phyloP scores from a whole-genome alignment of 2,113 vertebrate genomes.

The Caranx ignobilis region DNA sequence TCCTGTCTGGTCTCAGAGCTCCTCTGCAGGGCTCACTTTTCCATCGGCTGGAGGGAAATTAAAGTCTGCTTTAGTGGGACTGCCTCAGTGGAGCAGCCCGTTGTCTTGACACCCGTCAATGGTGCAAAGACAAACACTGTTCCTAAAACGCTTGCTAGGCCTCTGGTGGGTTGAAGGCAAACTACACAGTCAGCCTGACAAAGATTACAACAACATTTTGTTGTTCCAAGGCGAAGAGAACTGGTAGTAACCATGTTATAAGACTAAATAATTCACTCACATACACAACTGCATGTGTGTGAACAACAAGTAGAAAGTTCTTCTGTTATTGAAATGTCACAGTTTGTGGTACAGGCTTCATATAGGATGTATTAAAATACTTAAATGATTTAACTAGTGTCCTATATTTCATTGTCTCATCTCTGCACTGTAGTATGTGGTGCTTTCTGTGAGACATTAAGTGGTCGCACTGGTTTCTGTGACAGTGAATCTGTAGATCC shows the following conservation, averaged over 20 bases:
- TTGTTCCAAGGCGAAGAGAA: neutral
- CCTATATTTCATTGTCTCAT: no score
- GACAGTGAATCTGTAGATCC: no score
- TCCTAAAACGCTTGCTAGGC: neutral
- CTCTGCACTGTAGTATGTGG: no score
- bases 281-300: neutral
- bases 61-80: neutral
- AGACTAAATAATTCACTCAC: neutral
- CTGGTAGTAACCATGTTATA: no score
- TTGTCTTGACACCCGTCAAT: slow-evolving; percentile 43
- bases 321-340: no score
- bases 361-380: no score
- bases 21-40: slow-evolving; percentile 34
- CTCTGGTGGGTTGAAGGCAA: neutral
- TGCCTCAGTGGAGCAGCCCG: slow-evolving; percentile 42
- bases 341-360: no score
- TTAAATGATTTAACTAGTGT: no score
- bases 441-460: no score
- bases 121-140: slow-evolving; percentile 36
- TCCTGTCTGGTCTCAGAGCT: slow-evolving; percentile 39
- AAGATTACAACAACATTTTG: neutral
- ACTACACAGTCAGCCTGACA: neutral
- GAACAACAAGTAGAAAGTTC: neutral
- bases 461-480: no score
- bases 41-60: slow-evolving; percentile 54